Conservation (phyloP, 2,888 invertebrate species). For the Cephalotes varians region DNA sequence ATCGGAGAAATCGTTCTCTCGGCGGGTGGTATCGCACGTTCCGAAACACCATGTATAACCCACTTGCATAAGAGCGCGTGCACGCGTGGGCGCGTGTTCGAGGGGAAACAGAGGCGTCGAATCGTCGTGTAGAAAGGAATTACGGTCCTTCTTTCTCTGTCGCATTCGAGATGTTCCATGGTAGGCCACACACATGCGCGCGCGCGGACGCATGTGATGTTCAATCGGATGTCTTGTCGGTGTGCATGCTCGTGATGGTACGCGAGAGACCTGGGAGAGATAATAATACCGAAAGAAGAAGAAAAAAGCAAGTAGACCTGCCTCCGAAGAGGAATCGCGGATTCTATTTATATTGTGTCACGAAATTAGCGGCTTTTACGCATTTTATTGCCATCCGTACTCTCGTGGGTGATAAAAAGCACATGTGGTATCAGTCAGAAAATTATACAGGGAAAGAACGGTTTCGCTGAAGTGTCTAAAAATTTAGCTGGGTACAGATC, state of each 20-base stretch:
- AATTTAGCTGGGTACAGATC: no score
- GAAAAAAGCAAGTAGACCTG: conserved; percentile 3
- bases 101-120: conserved; percentile 71
- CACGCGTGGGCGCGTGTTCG: conserved; percentile 66
- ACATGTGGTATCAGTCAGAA: background rate
- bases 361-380: conserved; percentile 51
- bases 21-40: background rate
- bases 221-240: background rate
- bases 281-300: conserved; percentile 62
- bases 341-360: conserved; percentile 58
- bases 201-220: conserved; percentile 22
- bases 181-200: conserved; percentile 32
- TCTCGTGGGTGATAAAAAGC: background rate
- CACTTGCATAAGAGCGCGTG: conserved; percentile 53
- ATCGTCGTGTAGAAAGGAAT: conserved; percentile 71
- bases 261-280: conserved; percentile 59
- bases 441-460: no score
- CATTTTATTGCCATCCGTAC: conserved; percentile 10
- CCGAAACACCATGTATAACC: conserved; percentile 13
- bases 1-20: background rate
- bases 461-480: no score
- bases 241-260: conserved; percentile 48
- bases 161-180: conserved; percentile 22
- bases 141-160: conserved; percentile 49
- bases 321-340: conserved; percentile 37